These are phyloP conservation scores for Limnephilus marmoratus DNA, from an alignment of 2,888 invertebrate genomes.

Conservation along the genomic window DNA sequence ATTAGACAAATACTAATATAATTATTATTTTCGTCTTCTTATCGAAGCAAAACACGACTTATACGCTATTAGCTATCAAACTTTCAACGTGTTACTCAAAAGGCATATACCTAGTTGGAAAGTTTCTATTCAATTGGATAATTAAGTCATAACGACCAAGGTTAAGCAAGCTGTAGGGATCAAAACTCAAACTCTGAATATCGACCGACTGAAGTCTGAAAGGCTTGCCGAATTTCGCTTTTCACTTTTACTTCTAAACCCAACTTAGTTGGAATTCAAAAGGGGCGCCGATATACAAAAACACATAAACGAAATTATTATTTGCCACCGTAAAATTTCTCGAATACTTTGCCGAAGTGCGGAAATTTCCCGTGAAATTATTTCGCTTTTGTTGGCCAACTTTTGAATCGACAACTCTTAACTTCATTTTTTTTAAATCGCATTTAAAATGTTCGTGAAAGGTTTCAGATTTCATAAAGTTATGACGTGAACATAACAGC, in stretches of 20 bases:
- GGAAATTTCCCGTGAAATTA: constrained; percentile 31
- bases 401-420: constrained; percentile 25
- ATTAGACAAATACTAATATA: no score
- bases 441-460: constrained; percentile 22
- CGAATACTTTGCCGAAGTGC: constrained; percentile 30
- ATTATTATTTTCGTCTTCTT: not conserved
- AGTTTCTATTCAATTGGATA: not conserved
- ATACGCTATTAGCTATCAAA: not conserved
- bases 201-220: constrained; percentile 24
- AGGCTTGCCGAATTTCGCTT: constrained; percentile 13
- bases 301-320: constrained; percentile 39
- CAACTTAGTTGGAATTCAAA: constrained; percentile 15
- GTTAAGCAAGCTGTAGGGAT: constrained; percentile 12
- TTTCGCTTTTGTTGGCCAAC: constrained; percentile 27
- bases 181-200: not conserved
- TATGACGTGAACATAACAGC: not conserved
- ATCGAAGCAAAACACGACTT: not conserved
- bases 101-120: not conserved
- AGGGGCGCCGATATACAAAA: constrained; percentile 22
- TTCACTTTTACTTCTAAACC: constrained; percentile 22
- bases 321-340: constrained; percentile 37
- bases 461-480: not conserved
- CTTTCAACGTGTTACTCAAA: not conserved
- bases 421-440: constrained; percentile 17
- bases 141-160: not conserved